Percentiles rank a stretch among this genome's conserved stretches.
Conservation (phyloP, 35 echinoderm and acorn worm genomes). For the Chiridota heheva region DNA sequence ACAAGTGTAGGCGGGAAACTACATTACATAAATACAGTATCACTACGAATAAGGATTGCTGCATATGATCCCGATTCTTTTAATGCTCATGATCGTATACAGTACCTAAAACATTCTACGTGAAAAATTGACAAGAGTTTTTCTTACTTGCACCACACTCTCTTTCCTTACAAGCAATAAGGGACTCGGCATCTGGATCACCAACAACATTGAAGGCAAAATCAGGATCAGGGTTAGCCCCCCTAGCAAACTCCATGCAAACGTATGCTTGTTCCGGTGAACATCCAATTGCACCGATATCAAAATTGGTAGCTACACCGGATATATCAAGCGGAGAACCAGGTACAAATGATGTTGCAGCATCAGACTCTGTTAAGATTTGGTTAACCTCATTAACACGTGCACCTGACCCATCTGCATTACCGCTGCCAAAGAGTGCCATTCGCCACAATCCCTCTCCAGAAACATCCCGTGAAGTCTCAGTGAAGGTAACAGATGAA, state of each 20-base stretch:
- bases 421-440: conserved; percentile 62
- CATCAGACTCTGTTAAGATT: conserved; percentile 33
- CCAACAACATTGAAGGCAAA: conserved; percentile 52
- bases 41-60: too few species aligned
- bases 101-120: too few species aligned
- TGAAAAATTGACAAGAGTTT: too few species aligned
- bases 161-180: conserved; percentile 72
- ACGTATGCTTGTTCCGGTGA: conserved; percentile 67
- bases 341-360: conserved; percentile 19
- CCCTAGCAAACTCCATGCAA: conserved; percentile 74
- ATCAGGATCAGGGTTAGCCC: conserved; percentile 66
- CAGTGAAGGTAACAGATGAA: conserved; percentile 38
- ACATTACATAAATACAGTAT: too few species aligned
- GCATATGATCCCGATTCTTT: too few species aligned
- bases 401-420: conserved; percentile 51
- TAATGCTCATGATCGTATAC: too few species aligned
- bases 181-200: conserved; percentile 25
- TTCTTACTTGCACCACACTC: conserved; percentile 75
- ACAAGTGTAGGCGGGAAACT: too few species aligned
- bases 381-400: conserved; percentile 45
- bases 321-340: conserved; percentile 48
- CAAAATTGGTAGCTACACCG: conserved; percentile 61
- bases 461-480: conserved; percentile 34
- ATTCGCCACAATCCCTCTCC: conserved; percentile 76
- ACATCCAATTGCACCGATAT: conserved; percentile 73